A percentile compares a stretch with the other conserved stretches of the same genome.
Conservation (phyloP, 2,113 vertebrate genomes). For the Barbus barbus region DNA sequence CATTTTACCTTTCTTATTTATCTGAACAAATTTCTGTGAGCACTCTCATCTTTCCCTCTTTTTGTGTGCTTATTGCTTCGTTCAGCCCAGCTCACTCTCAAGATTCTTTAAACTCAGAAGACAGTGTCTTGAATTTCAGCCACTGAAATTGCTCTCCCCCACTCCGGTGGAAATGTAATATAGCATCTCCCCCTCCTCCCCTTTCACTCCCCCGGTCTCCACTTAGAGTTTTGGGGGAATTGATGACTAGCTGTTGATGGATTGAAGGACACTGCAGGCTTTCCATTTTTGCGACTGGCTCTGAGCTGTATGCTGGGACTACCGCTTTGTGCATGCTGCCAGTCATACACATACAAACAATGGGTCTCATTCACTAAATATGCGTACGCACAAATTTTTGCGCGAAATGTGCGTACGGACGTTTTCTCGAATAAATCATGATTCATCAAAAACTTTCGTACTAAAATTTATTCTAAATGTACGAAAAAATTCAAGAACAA, state of each 20-base stretch:
- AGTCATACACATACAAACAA: background rate
- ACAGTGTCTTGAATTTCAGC: conserved; percentile 43
- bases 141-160: conserved; percentile 34
- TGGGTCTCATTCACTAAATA: too few relatives aligned
- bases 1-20: background rate
- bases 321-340: background rate
- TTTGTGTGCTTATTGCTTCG: background rate
- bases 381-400: too few relatives aligned
- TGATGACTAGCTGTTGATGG: conserved; percentile 52
- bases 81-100: background rate
- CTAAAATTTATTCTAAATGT: too few relatives aligned
- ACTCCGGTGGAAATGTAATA: conserved; percentile 47
- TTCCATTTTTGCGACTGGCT: background rate
- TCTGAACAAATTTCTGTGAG: background rate
- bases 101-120: conserved; percentile 31
- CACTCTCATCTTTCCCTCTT: background rate
- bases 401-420: too few relatives aligned
- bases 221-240: conserved; percentile 20
- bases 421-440: too few relatives aligned
- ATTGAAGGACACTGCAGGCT: conserved; percentile 42
- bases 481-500: too few relatives aligned
- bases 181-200: background rate
- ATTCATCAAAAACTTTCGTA: too few relatives aligned
- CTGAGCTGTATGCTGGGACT: background rate
- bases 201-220: background rate